These are phyloP conservation scores for Micromesistius poutassou DNA, from an alignment of 2,797 vertebrate species.

Conservation along the genomic window DNA sequence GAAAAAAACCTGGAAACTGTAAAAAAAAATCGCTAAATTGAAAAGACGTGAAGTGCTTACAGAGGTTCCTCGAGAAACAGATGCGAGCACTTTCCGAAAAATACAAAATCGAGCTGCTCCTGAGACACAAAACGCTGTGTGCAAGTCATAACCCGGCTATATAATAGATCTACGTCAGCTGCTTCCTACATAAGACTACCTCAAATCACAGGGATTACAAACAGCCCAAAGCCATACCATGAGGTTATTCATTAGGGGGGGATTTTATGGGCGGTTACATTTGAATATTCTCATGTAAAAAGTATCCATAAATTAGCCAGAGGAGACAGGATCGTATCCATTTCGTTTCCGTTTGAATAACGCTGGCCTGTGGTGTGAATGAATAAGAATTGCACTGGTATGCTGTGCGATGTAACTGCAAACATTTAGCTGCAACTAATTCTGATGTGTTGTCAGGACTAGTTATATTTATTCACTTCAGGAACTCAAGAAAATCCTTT, in stretches of 20 bases:
- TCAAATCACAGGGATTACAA: slow-evolving; percentile 20
- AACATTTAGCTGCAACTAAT: background rate
- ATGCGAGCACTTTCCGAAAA: slow-evolving; percentile 53
- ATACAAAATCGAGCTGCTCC: slow-evolving; percentile 1
- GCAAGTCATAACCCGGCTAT: slow-evolving; percentile 51
- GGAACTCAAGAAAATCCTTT: background rate
- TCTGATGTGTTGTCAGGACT: background rate
- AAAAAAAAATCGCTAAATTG: background rate
- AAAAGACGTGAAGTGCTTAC: slow-evolving; percentile 26
- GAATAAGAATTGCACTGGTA: slow-evolving; percentile 23
- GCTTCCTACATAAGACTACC: background rate
- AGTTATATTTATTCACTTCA: background rate
- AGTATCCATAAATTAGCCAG: slow-evolving; percentile 34
- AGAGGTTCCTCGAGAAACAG: slow-evolving; percentile 42
- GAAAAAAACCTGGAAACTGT: background rate
- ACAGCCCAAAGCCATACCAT: slow-evolving; percentile 33
- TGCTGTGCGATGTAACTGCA: slow-evolving; percentile 32
- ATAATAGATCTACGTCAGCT: slow-evolving; percentile 21
- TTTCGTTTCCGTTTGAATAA: slow-evolving; percentile 20
- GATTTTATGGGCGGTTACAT: slow-evolving; percentile 29
- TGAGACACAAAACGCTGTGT: slow-evolving; percentile 30
- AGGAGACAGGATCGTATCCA: slow-evolving; percentile 17
- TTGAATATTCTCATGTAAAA: slow-evolving; percentile 42
- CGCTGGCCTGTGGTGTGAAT: slow-evolving; percentile 17
- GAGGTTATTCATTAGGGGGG: slow-evolving; percentile 29